Base-by-base conservation (phyloP, 1,140 invertebrate species). In the Halictus rubicundus region DNA sequence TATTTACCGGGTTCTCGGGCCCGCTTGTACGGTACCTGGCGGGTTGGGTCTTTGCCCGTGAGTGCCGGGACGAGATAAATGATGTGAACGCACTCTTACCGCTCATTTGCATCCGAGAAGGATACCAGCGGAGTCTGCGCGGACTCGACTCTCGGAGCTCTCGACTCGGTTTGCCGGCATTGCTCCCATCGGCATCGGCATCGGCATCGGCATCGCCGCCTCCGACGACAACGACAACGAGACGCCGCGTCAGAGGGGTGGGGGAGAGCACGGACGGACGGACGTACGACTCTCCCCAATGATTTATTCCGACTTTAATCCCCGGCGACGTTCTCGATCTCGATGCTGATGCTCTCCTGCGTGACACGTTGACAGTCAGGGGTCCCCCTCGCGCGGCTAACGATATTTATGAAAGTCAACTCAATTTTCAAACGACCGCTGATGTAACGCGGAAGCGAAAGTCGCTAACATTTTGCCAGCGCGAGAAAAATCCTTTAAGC, bases 301-400 rank as follows among this genome's bases (percentile, higher is more conserved):
- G 83, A 85, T 85, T 85, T 85, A 85, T 85, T 60, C 80, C 60
- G 49, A 72, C 70, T 84, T 84, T 87, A 85, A 78, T 83, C 76
- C 74, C 7, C 59, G 52, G 16, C 32, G 52, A 68, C 60, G 61
- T 64, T 80, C 42, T 54, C 61, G 68, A 78, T 68, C 49, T 73
- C 72, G 69, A 82, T 83, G 37, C 37, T 9, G 39, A 42, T 42
- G 79, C 69, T 46, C 42, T 46, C 49, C 10, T 19, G 46, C 16
- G 52, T 52, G 78, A 74, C 46, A 78, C 71, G 70, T 16, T 74
- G 71, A 79, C 70, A 74, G 63, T 32, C 39, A n/a, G 25, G 76
- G 59, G 32, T 59, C 23, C 25, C 9, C 32, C 7, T 32, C 32
- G 32, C 32, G 21, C 54, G 19, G 54, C 6, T 57, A 57, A 23